A percentile compares a stretch with the other conserved stretches of the same genome.
Evolutionary conservation across 1,140 invertebrate species (phyloP).

Genomic region (Acyrthosiphon pisum): DNA sequence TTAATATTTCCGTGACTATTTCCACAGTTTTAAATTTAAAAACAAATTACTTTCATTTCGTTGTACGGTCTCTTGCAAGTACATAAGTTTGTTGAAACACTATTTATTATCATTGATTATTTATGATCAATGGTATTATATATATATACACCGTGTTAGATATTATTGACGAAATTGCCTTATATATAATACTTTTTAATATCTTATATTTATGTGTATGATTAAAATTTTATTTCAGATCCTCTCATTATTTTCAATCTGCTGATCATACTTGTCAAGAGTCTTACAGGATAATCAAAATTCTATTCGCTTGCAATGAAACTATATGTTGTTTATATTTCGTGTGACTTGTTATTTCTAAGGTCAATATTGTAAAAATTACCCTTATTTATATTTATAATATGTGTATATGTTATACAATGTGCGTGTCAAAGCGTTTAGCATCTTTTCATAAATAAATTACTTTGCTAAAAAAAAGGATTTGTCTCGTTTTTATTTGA

Average conservation of each 20-base stretch:
- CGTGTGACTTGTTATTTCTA: neutral
- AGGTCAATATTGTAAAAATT: neutral
- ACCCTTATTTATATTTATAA: neutral
- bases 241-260: conserved; percentile 83
- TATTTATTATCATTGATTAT: neutral
- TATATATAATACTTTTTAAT: neutral
- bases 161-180: neutral
- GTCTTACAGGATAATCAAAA: conserved; percentile 75
- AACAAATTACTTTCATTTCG: conserved; percentile 29
- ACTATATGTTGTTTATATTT: conserved; percentile 2
- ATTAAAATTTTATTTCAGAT: conserved; percentile 44
- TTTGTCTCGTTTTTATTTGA: neutral
- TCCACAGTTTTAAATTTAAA: conserved; percentile 41
- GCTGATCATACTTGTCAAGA: conserved; percentile 79
- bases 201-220: neutral
- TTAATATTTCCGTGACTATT: conserved; percentile 44
- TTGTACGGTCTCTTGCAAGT: neutral
- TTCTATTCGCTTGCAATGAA: neutral
- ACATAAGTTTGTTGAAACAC: conserved; percentile 21
- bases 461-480: neutral
- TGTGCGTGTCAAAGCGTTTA: neutral
- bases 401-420: neutral
- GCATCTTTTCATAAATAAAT: conserved; percentile 1
- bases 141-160: neutral
- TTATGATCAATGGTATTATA: no score